These are phyloP conservation scores for Tuta absoluta DNA, from an alignment of 2,888 invertebrate species.

Conservation along the genomic window DNA sequence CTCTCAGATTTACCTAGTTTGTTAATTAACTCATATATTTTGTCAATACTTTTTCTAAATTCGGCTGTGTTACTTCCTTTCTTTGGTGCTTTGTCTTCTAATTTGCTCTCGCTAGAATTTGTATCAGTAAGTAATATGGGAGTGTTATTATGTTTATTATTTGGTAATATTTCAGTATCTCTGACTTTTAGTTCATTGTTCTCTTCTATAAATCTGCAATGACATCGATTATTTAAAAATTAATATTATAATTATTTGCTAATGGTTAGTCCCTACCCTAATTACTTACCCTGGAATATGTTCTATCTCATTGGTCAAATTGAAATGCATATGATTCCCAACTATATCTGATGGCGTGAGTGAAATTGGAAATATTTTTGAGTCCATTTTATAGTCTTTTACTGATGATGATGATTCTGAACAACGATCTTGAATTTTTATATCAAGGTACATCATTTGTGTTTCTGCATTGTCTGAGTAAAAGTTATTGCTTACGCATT, in stretches of 20 bases:
- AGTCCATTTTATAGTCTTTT: slow-evolving; percentile 48
- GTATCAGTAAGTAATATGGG: not conserved
- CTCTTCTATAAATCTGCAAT: not conserved
- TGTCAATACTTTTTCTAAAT: slow-evolving; percentile 69
- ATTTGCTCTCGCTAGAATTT: not conserved
- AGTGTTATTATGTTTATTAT: not conserved
- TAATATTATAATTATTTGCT: no score
- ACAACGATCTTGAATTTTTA: slow-evolving; percentile 39
- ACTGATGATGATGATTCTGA: slow-evolving; percentile 54
- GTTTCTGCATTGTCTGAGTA: slow-evolving; percentile 65
- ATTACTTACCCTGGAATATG: not conserved
- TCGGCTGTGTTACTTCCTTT: slow-evolving; percentile 47
- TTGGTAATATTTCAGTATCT: not conserved
- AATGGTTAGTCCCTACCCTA: not conserved
- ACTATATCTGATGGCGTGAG: not conserved
- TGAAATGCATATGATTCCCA: not conserved
- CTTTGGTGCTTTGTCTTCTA: slow-evolving; percentile 37
- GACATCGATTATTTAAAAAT: not conserved
- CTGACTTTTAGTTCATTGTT: slow-evolving; percentile 23
- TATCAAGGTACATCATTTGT: slow-evolving; percentile 58
- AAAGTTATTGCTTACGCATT: slow-evolving; percentile 58
- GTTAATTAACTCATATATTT: slow-evolving; percentile 67
- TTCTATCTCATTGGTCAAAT: not conserved
- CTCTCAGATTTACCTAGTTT: slow-evolving; percentile 46
- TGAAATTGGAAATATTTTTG: slow-evolving; percentile 42